Conservation (phyloP, 2,797 vertebrate genomes). For the Chaetophractus vellerosus region DNA sequence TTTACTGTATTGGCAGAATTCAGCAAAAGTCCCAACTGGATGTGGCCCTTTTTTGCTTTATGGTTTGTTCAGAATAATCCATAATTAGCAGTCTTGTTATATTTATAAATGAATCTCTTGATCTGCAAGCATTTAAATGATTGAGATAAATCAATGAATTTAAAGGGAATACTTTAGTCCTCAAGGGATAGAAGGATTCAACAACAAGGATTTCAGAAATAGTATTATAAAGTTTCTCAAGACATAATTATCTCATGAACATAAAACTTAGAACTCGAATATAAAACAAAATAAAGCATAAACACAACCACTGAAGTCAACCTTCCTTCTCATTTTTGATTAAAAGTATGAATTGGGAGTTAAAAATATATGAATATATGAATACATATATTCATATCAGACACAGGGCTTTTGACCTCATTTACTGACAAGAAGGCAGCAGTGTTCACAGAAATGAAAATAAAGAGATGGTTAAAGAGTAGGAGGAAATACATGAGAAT, state of each 20-base stretch:
- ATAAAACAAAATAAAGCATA: background rate
- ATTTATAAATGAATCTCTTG: background rate
- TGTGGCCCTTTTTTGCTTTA: background rate
- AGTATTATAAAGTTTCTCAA: background rate
- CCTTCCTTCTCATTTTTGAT: background rate
- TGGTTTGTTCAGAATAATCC: background rate
- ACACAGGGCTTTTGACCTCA: background rate
- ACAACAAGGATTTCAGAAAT: background rate
- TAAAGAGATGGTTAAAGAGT: background rate
- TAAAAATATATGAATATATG: no score
- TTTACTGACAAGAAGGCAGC: background rate
- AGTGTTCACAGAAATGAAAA: background rate
- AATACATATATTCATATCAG: background rate
- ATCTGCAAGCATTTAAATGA: conserved; percentile 33
- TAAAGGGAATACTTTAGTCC: background rate
- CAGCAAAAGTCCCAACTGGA: background rate
- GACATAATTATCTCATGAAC: background rate
- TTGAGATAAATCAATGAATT: background rate
- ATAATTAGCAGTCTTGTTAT: background rate
- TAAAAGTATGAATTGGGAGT: background rate
- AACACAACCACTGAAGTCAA: background rate
- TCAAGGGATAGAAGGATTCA: background rate
- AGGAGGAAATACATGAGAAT: background rate
- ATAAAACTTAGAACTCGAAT: background rate
- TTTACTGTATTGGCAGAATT: background rate